Conservation (phyloP, 2,888 invertebrate genomes). For the Hylaea fasciaria region DNA sequence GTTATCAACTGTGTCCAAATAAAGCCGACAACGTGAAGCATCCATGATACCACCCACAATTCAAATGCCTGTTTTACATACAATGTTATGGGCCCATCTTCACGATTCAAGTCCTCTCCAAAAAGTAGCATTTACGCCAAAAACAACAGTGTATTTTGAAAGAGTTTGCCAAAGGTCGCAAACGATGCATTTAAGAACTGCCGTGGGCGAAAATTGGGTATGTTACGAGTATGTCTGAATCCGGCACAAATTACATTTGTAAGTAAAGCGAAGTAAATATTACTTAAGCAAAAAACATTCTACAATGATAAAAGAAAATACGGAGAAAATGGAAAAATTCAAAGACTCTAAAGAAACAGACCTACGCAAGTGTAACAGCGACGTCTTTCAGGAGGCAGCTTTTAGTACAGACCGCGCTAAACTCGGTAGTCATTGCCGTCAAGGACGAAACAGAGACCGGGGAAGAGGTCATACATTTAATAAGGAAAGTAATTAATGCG, state of each 20-base stretch:
- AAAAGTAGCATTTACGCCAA: constrained; percentile 5
- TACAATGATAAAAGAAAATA: background rate
- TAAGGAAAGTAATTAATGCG: no score
- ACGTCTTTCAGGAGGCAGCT: no score
- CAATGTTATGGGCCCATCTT: constrained; percentile 1
- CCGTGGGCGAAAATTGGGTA: constrained; percentile 8
- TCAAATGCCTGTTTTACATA: background rate
- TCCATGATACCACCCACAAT: no score
- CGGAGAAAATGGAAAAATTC: background rate
- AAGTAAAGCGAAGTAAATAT: background rate
- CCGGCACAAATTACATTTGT: background rate
- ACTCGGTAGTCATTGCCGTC: no score
- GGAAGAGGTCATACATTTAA: no score
- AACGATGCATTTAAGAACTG: constrained; percentile 4
- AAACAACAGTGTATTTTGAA: constrained; percentile 10
- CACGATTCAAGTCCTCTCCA: background rate
- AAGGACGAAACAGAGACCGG: no score
- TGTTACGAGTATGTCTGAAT: constrained; percentile 9
- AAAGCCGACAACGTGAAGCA: no score
- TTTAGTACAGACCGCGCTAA: no score
- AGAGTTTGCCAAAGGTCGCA: background rate
- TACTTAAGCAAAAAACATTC: background rate
- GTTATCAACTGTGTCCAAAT: no score
- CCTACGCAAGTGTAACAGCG: no score
- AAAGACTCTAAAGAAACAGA: no score